These are phyloP conservation scores for Autographa gamma DNA, from an alignment of 2,888 invertebrate genomes.

Conservation along the genomic window DNA sequence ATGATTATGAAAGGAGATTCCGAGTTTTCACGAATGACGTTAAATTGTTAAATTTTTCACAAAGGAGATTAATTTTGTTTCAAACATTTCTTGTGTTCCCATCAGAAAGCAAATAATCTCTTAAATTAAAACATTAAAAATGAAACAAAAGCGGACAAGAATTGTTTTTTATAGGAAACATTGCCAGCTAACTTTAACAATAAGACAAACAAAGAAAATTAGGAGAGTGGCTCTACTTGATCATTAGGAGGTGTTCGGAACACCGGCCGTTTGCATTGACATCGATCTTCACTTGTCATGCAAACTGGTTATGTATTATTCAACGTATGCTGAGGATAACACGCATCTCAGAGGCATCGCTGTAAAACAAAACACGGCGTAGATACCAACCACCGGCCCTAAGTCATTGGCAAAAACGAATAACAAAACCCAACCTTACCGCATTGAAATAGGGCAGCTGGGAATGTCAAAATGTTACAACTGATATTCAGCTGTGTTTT, in stretches of 20 bases:
- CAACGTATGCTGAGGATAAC: conserved; percentile 65
- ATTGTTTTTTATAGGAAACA: neutral
- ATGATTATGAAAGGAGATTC: conserved; percentile 41
- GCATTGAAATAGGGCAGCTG: neutral
- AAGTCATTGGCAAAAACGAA: neutral
- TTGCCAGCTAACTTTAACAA: conserved; percentile 10
- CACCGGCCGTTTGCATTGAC: conserved; percentile 30
- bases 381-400: conserved; percentile 21
- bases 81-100: neutral
- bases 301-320: conserved; percentile 72
- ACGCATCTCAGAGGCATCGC: conserved; percentile 61
- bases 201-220: conserved; percentile 26
- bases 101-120: conserved; percentile 1
- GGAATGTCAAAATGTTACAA: neutral
- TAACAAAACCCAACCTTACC: neutral
- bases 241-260: conserved; percentile 11
- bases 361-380: conserved; percentile 61
- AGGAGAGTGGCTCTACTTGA: conserved; percentile 20
- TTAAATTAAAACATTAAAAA: conserved; percentile 1
- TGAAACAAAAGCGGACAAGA: neutral
- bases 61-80: conserved; percentile 16
- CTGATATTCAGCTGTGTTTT: neutral
- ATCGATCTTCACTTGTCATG: conserved; percentile 67
- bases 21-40: conserved; percentile 17
- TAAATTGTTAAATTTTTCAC: conserved; percentile 21